Base-by-base conservation (phyloP, 2,797 vertebrate species). In the Triplophysa bombifrons region DNA sequence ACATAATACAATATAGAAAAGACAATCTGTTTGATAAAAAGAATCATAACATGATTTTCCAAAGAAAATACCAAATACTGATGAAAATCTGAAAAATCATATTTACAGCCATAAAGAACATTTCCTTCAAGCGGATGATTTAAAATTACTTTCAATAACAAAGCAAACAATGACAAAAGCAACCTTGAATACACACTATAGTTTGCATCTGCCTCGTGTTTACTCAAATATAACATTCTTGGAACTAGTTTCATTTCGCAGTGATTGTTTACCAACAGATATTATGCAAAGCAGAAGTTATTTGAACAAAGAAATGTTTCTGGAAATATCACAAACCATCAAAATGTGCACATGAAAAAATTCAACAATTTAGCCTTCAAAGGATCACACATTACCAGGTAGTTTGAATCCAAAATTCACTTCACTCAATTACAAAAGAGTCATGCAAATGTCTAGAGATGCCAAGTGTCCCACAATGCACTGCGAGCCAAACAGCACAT, bases 401-500 rank as follows among this genome's bases (percentile, higher is more conserved):
- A 76, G 25, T 48, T 46, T 34, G 27, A 67, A 58, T 19, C 16
- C 27, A 76, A 46, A 41, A 56, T 44, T 7, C 20, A 56, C 27
- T 46, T 68, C 74, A 48, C 19, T 20, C 9, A n/a, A 46, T 38
- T 38, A 38, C 10, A n/a, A 46, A 27, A 76, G 13, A 20, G 74
- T 76, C 74, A 76, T 76, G 65, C 74, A 48, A 48, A 58, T 60
- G 41, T 64, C 61, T 38, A 17, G 9, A 50, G 70, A 58, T 13
- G 9, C 10, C 10, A 58, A 19, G 19, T 55, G 51, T 74, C 76
- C 82, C 51, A 83, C 22, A 86, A 82, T 16, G 69, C 68, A 76
- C 41, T 73, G 74, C 79, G 77, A 68, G 74, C 72, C n/a, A 72
- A 58, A 38, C 80, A 34, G 58, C 74, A 25, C 70, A 82, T 81